Evolutionary conservation across 2,888 invertebrate species (phyloP).

Genomic region (Eupithecia inturbata): DNA sequence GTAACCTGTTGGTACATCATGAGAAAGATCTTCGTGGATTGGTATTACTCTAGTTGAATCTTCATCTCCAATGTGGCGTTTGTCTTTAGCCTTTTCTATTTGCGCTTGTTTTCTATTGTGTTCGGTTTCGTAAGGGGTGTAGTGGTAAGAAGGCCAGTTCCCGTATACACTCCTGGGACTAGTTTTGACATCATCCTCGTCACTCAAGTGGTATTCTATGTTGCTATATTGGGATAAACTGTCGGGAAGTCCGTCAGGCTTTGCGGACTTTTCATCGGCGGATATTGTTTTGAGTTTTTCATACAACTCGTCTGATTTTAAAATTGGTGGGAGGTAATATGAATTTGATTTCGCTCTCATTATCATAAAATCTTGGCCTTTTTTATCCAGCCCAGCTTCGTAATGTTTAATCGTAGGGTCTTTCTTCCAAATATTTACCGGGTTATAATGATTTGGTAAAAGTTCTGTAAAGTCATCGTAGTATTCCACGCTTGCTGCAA

Average conservation of each 20-base stretch:
- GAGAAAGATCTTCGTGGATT: slow-evolving; percentile 64
- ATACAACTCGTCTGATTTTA: slow-evolving; percentile 52
- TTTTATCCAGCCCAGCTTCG: slow-evolving; percentile 33
- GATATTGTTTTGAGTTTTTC: slow-evolving; percentile 53
- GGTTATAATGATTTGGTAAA: slow-evolving; percentile 20
- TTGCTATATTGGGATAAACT: slow-evolving; percentile 43
- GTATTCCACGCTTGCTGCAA: slow-evolving; percentile 27
- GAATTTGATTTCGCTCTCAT: slow-evolving; percentile 52
- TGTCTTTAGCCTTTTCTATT: slow-evolving; percentile 67
- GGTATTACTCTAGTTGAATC: slow-evolving; percentile 60
- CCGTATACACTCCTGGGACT: slow-evolving; percentile 60
- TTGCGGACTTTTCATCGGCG: slow-evolving; percentile 51
- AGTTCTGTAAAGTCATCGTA: slow-evolving; percentile 26
- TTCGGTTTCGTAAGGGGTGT: slow-evolving; percentile 66
- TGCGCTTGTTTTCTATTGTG: slow-evolving; percentile 54
- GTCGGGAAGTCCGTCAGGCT: slow-evolving; percentile 49
- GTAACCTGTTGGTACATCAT: slow-evolving; percentile 48
- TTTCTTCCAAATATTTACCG: slow-evolving; percentile 22
- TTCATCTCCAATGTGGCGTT: slow-evolving; percentile 57
- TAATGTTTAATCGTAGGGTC: slow-evolving; percentile 19
- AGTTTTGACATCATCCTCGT: slow-evolving; percentile 68
- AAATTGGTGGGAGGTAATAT: slow-evolving; percentile 49
- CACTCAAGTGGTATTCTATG: slow-evolving; percentile 54
- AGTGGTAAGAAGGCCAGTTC: slow-evolving; percentile 66
- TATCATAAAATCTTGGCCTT: slow-evolving; percentile 49